Evolutionary conservation across 2,888 invertebrate species (phyloP).

Genomic region (Cremastinae sp.): DNA sequence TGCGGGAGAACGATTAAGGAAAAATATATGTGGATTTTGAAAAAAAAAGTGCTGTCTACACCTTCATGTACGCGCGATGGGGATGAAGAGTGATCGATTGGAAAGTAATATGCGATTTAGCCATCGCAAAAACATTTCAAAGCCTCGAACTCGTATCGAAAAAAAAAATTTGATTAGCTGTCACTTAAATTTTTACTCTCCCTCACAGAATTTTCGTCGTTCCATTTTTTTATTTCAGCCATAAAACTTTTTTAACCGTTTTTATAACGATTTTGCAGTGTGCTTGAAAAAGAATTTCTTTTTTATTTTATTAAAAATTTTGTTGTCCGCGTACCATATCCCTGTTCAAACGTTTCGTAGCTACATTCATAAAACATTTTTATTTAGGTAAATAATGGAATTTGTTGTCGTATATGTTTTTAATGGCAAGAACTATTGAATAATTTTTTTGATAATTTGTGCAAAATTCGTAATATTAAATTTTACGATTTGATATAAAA

Average conservation of each 20-base stretch:
- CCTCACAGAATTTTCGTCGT: neutral
- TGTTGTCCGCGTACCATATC: too few relatives aligned
- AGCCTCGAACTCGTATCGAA: neutral
- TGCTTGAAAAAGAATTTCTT: too few relatives aligned
- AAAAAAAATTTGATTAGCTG: neutral
- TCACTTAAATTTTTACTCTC: neutral
- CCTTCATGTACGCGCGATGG: neutral
- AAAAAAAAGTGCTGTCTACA: conserved; percentile 15
- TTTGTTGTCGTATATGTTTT: too few relatives aligned
- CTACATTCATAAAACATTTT: too few relatives aligned
- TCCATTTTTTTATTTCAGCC: neutral
- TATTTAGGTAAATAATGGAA: too few relatives aligned
- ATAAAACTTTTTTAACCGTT: neutral
- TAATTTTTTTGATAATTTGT: too few relatives aligned
- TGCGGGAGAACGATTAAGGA: neutral
- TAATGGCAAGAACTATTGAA: too few relatives aligned
- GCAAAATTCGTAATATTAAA: too few relatives aligned
- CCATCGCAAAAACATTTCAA: neutral
- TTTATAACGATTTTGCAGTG: too few relatives aligned
- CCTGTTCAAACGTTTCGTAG: too few relatives aligned
- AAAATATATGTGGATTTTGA: conserved; percentile 2
- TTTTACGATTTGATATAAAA: too few relatives aligned
- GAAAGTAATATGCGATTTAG: conserved; percentile 1
- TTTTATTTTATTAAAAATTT: too few relatives aligned
- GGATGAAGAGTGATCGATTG: neutral